Evolutionary conservation across 1,140 invertebrate genomes (phyloP), one percentile per base, ranked within the genome.

Genomic region (Heterodera carotae): DNA sequence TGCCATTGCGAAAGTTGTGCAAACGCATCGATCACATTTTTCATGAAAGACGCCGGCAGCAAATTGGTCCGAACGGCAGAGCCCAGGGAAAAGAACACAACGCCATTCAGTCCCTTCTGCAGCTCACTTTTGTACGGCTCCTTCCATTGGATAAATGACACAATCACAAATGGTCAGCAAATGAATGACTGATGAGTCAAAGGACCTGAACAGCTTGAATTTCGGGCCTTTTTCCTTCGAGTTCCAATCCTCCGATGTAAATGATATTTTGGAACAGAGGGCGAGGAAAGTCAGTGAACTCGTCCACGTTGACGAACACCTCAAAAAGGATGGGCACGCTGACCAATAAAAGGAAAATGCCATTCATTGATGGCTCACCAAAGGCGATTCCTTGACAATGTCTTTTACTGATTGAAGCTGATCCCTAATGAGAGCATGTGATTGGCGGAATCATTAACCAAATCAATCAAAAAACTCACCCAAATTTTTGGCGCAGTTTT

Each of bases 231-330:
- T 8, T 31, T 48, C 70, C 36, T 22, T 59, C 22, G 29, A 76
- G 33, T 39, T 75, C 77, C 25, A 78, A 43, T 22, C 77, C 77
- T 33, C 77, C 77, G 66, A 78, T 78, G 71, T 79, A 77, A n/a
- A 78, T 39, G 69, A 76, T 7, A 53, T 78, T 64, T 8, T n/a
- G 76, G 22, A 43, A 29, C 27, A 78, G 34, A 25, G 77, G 77
- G 6, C 77, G 62, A 25, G 77, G 77, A 34, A 78, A 78, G 36
- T 78, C 77, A 7, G 64, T 66, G 59, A 78, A 77, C 62, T 78
- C 77, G 22, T 78, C 71, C 12, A 78, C 77, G 34, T 67, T 67
- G 27, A 76, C 71, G 53, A 78, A 77, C 33, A 77, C 29, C 62
- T 31, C 27, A 31, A 66, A 29, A 43, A 18, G 1, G 62, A 34